Evolutionary conservation across 2,888 invertebrate species (phyloP), one percentile per base, ranked within the genome.

Genomic region (Callyntrura sp.): DNA sequence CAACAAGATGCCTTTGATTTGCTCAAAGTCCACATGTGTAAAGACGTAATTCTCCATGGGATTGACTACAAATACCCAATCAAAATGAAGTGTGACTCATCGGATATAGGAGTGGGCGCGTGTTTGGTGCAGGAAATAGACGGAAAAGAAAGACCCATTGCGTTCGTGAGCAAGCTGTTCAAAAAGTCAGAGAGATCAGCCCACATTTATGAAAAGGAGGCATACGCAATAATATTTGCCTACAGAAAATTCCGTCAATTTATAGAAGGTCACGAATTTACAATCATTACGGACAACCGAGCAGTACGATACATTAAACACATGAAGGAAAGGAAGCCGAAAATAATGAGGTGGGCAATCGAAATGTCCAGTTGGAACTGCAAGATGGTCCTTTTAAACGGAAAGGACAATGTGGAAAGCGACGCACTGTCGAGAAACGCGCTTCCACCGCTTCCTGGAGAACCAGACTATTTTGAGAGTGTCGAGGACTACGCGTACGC

Each of bases 171-270:
- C 45, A 87, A 87, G 73, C 20, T 35, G n/a, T 25, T 92, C 0
- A 87, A 88, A 14, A 48, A 82, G 12, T 17, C 25, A 1, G 83
- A 91, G 68, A 6, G 51, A 4, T 43, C n/a, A 4, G 60, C 81
- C 0, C 62, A 78, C 35, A 76, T 81, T n/a, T 88, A 76, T 12
- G 92, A 91, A 23, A 90, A 90, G 25, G 92, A 92, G 76, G 60
- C 76, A 14, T 88, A 73, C 9, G 90, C 90, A 0, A 88, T 92
- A 20, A 85, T 91, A 8, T 91, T 62, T 55, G 70, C 85, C 0
- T 65, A 82, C 4, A 25, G 43, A 0, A 90, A 91, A 55, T 88
- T 90, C 12, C 83, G 55, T 17, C n/a, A 84, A 6, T 91, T 48
- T n/a, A 23, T 92, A 48, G 73, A 76, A 35, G 92, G 92, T 11